Evolutionary conservation across 2,797 vertebrate genomes (phyloP), one percentile per base, ranked within the genome.

Genomic region (Bothrops alternatus): DNA sequence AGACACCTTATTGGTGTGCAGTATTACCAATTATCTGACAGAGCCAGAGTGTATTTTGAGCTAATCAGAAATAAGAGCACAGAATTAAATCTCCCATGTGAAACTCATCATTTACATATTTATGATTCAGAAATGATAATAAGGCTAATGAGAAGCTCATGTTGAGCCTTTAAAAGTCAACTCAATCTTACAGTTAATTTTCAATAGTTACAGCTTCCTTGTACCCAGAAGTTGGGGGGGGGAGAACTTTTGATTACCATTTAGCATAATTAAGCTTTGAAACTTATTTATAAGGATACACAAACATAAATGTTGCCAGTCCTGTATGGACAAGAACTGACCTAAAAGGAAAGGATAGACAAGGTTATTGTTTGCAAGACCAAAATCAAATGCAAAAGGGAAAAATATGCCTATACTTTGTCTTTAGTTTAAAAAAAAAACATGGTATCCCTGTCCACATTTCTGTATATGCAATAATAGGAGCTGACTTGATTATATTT

Each of bases 101-200:
- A 98, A 98, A 97, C 95, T 97, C 96, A 95, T 97, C 95, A 98
- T 98, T 98, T 98, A 98, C 98, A 98, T 98, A 98, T 98, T 98
- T 98, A 98, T 98, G 98, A 98, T 97, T 97, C 96, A 95, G 97
- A 98, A 98, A 97, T 97, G 97, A 97, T 98, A 98, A 98, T 98
- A 98, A 98, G 97, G 97, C 98, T 98, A 98, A 98, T 97, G 97
- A 98, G 98, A 98, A 98, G 96, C 95, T 97, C 96, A 93, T 93
- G 96, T 93, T 96, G 94, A 96, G 92, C 93, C 94, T 97, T 97
- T 97, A 97, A 97, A 98, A 98, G 97, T 97, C 97, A 98, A 97
- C 94, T 94, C 95, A 97, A 96, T 97, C 97, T 97, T 97, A 94
- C 90, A 94, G 96, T 95, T 97, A 97, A 97, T 97, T 98, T 98